These are phyloP conservation scores for Papilio glaucus DNA, from an alignment of 1,140 invertebrate species.

Conservation along the genomic window DNA sequence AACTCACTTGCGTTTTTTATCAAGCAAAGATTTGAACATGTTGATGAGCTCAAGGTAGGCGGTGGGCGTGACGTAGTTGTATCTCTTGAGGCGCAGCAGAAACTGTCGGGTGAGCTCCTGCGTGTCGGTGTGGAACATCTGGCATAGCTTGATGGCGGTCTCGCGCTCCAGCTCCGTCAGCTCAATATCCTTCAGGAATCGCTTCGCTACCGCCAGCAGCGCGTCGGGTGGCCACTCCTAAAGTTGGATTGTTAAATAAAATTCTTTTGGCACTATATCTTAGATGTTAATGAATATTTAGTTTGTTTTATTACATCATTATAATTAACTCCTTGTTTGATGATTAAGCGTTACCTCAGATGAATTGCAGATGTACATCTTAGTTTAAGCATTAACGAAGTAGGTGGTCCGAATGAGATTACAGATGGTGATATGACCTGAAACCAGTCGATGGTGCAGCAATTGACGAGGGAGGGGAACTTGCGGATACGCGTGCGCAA, in stretches of 20 bases:
- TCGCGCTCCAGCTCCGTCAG: slow-evolving; percentile 88
- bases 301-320: too few species aligned
- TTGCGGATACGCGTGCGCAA: slow-evolving; percentile 95
- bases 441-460: slow-evolving; percentile 99
- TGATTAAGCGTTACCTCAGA: too few species aligned
- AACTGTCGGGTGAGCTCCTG: slow-evolving; percentile 90
- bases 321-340: too few species aligned
- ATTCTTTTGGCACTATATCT: too few species aligned
- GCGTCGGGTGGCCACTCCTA: slow-evolving; percentile 97
- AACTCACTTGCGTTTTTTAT: slow-evolving; percentile 89
- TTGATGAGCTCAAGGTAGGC: slow-evolving; percentile 96
- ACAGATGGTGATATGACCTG: slow-evolving; percentile 88
- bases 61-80: slow-evolving; percentile 97
- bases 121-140: slow-evolving; percentile 94
- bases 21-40: slow-evolving; percentile 93
- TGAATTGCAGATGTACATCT: too few species aligned
- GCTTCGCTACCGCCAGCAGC: slow-evolving; percentile 93
- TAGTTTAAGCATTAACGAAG: too few species aligned
- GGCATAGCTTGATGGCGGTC: slow-evolving; percentile 93
- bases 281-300: too few species aligned
- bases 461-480: slow-evolving; percentile 97
- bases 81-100: slow-evolving; percentile 87
- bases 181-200: slow-evolving; percentile 94
- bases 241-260: slow-evolving; percentile 31
- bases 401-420: not conserved